Conservation (phyloP, 2,113 vertebrate species). For the Platycercus adscitus region DNA sequence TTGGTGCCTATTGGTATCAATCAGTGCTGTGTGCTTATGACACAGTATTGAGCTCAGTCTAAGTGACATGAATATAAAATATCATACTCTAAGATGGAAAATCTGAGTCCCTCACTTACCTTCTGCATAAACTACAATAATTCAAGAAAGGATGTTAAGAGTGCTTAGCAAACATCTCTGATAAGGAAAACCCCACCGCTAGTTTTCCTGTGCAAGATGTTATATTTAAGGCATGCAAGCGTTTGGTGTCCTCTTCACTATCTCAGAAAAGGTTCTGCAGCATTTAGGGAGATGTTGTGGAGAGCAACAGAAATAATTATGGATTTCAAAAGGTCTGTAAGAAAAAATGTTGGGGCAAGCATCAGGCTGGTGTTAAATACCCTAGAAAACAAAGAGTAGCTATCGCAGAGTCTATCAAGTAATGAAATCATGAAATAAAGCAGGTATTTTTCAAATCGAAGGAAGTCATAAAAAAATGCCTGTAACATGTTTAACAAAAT, state of each 20-base stretch:
- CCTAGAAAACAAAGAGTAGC: not conserved
- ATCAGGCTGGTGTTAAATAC: not conserved
- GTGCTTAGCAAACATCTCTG: not conserved
- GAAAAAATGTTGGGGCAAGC: not conserved
- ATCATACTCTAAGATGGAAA: not conserved
- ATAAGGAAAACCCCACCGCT: not conserved
- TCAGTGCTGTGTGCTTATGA: not conserved
- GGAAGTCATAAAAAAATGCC: not conserved
- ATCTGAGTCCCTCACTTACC: not conserved
- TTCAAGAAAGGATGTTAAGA: not conserved
- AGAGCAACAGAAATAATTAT: not conserved
- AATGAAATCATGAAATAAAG: not conserved
- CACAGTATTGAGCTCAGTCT: not conserved
- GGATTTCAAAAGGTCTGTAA: not conserved
- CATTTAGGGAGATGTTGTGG: not conserved
- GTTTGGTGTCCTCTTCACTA: not conserved
- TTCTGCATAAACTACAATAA: not conserved
- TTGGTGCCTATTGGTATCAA: not conserved
- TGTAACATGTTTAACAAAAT: not conserved
- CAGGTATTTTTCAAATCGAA: not conserved
- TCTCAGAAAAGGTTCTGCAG: not conserved
- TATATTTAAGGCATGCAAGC: not conserved
- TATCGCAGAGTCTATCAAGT: not conserved
- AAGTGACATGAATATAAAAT: not conserved
- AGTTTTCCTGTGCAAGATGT: not conserved